These are phyloP conservation scores for Glomeris maerens DNA, from an alignment of 1,140 invertebrate genomes.

Conservation along the genomic window DNA sequence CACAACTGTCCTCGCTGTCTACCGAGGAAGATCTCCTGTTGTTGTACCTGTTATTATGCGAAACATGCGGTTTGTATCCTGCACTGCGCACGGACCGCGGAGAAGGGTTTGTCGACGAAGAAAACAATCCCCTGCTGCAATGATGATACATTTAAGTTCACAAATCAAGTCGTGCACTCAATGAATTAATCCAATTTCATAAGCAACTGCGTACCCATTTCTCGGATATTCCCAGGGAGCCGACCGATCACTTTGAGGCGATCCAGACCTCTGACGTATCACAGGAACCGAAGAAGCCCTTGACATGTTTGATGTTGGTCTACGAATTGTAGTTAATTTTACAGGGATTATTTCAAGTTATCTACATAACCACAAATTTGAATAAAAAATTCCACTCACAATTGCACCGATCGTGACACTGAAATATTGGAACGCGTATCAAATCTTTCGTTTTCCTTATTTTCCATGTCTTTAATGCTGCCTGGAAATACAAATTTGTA, in stretches of 20 bases:
- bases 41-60: conserved; percentile 1
- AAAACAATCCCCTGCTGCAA: conserved; percentile 27
- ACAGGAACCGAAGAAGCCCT: too few species aligned
- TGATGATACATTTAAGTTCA: too few species aligned
- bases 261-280: conserved; percentile 38
- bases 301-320: conserved; percentile 22
- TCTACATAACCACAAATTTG: too few species aligned
- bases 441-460: conserved; percentile 1
- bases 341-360: conserved; percentile 11
- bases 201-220: conserved; percentile 12
- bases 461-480: background rate
- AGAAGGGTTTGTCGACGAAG: conserved; percentile 25
- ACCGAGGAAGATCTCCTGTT: conserved; percentile 14
- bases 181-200: too few species aligned
- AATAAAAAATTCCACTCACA: conserved; percentile 31
- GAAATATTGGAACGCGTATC: conserved; percentile 32
- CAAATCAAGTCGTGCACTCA: too few species aligned
- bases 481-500: background rate
- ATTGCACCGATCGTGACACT: conserved; percentile 41
- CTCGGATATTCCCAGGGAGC: conserved; percentile 48
- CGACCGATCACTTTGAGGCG: conserved; percentile 62
- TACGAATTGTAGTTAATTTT: conserved; percentile 17
- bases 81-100: conserved; percentile 36
- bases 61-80: conserved; percentile 13
- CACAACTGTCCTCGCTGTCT: conserved; percentile 19